Evolutionary conservation across 2,888 invertebrate species (phyloP), one percentile per base, ranked within the genome.

Genomic region (Chymomyza caudatula): DNA sequence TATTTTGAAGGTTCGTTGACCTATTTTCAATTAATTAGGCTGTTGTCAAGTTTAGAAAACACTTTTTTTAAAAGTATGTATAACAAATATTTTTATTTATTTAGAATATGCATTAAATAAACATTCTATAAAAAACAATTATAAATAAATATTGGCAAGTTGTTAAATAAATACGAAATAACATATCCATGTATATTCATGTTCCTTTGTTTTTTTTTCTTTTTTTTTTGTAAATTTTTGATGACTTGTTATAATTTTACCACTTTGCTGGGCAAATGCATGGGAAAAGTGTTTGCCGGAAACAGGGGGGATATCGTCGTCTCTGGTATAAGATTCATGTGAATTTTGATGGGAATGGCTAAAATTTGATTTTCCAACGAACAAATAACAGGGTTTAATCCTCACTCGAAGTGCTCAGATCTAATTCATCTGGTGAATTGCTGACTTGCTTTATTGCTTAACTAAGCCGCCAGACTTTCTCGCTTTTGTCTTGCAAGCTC

Each of bases 241-340:
- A 76, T 78, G 78, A 52, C 86, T 84, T 85, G 85, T 85, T 85
- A 73, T 82, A 76, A 69, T 61, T 81, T 81, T 78, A 78, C 71
- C 83, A 70, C 53, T 54, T 57, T 11, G 17, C 22, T 58, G 62
- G 70, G 74, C 71, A 83, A 80, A 75, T 81, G 82, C 70, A 65
- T 67, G 85, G 81, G 77, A 77, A 77, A 74, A 77, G 64, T 13
- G 47, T 20, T 3, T 52, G 42, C 42, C 37, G 59, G 49, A 56
- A 15, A 25, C 11, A 2, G 22, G 25, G n/a, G 44, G 62, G 42
- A 4, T 22, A 44, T 43, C n/a, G 15, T 61, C 17, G 47, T 44
- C 57, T 57, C n/a, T 23, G 8, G 23, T 51, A 4, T 51, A 51
- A 13, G 22, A 51, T 51, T 11, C 49, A 8, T 51, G 4, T 51